phyloP scores from a whole-genome alignment of 2,797 vertebrate genomes.

The Poecilia wingei region DNA sequence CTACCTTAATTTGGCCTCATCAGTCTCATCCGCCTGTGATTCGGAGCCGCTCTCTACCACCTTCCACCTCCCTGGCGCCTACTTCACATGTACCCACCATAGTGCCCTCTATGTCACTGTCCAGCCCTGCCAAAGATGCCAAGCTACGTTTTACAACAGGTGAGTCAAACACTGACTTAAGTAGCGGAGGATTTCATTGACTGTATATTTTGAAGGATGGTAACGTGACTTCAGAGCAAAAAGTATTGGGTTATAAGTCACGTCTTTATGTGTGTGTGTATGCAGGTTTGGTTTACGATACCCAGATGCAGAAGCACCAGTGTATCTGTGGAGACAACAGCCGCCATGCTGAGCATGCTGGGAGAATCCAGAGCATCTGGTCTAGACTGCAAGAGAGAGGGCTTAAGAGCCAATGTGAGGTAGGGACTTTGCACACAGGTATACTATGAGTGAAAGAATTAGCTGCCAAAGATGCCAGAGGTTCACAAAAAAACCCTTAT shows the following conservation, averaged over 20 bases:
- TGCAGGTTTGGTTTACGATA: slow-evolving; percentile 90
- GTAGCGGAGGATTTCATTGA: neutral
- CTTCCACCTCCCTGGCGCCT: slow-evolving; percentile 70
- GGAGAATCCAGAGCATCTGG: slow-evolving; percentile 93
- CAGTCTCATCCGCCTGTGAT: slow-evolving; percentile 86
- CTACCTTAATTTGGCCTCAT: slow-evolving; percentile 85
- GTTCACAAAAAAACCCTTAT: slow-evolving; percentile 18
- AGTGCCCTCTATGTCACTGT: slow-evolving; percentile 60
- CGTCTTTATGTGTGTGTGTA: slow-evolving; percentile 31
- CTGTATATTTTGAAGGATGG: neutral
- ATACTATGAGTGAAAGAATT: neutral
- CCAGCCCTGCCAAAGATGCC: slow-evolving; percentile 73
- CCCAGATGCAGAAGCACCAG: slow-evolving; percentile 90
- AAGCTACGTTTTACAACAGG: slow-evolving; percentile 89
- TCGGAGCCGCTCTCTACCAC: slow-evolving; percentile 87
- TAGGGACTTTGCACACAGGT: slow-evolving; percentile 47
- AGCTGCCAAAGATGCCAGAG: neutral
- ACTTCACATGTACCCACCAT: slow-evolving; percentile 68
- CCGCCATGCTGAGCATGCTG: slow-evolving; percentile 87
- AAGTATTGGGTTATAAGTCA: neutral
- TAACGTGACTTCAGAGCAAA: neutral
- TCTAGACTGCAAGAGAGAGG: slow-evolving; percentile 89
- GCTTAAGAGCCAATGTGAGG: slow-evolving; percentile 89
- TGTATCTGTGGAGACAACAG: slow-evolving; percentile 91
- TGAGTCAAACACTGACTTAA: slow-evolving; percentile 44